Conservation (phyloP, 2,113 vertebrate species). For the Xenus cinereus region DNA sequence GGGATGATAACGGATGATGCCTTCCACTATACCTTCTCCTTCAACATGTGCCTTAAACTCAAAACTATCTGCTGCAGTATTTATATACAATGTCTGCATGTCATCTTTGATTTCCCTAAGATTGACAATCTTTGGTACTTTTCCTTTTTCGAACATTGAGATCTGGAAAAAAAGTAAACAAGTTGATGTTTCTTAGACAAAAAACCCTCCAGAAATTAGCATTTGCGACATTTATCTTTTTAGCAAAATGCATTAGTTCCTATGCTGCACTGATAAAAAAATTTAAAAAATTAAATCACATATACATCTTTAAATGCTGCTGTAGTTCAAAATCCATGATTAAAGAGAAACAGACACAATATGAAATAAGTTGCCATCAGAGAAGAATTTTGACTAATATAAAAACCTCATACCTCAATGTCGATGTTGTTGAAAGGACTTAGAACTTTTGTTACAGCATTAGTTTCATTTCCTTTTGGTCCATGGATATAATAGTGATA, state of each 20-base stretch:
- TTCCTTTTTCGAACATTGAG: slow-evolving; percentile 83
- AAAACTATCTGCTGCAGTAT: slow-evolving; percentile 83
- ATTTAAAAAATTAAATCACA: not conserved
- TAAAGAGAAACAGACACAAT: not conserved
- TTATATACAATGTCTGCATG: slow-evolving; percentile 92
- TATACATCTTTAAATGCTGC: not conserved
- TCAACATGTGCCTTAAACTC: slow-evolving; percentile 84
- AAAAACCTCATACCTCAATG: slow-evolving; percentile 80
- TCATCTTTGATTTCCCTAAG: slow-evolving; percentile 85
- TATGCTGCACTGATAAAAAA: not conserved
- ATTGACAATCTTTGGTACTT: slow-evolving; percentile 77
- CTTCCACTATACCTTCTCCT: slow-evolving; percentile 86
- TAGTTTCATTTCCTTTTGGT: slow-evolving; percentile 79
- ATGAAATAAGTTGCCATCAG: not conserved
- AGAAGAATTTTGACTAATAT: not conserved
- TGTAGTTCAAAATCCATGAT: not conserved
- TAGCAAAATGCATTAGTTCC: not conserved
- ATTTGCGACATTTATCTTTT: not conserved
- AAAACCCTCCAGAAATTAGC: not conserved
- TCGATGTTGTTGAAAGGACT: slow-evolving; percentile 77
- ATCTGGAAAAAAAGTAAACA: slow-evolving; percentile 77
- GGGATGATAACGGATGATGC: slow-evolving; percentile 91
- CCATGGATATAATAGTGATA: slow-evolving; percentile 98
- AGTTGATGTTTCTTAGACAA: not conserved
- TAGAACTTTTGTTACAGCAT: not conserved